Evolutionary conservation across 2,888 invertebrate species (phyloP).

Genomic region (Cryptosula pallasiana): DNA sequence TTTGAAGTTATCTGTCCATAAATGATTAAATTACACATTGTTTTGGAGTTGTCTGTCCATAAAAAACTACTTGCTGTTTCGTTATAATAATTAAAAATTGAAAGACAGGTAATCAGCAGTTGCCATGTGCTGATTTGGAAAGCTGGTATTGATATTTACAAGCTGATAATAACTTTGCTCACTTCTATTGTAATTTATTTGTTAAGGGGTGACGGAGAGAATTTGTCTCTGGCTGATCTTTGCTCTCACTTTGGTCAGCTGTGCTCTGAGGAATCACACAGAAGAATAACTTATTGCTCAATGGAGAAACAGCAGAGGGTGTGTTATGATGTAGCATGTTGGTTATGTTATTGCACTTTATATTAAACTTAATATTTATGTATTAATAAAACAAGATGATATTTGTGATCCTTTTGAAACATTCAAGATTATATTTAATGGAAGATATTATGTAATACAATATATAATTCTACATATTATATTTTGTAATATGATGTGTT

Average conservation of each 20-base stretch:
- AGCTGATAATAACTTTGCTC: neutral
- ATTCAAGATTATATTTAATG: too few species aligned
- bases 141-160: neutral
- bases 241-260: conserved; percentile 6
- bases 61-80: neutral
- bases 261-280: neutral
- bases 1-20: neutral
- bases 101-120: too few species aligned
- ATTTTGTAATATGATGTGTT: too few species aligned
- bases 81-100: too few species aligned
- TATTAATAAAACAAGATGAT: too few species aligned
- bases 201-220: neutral
- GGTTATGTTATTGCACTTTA: too few species aligned
- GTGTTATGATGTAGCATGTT: neutral
- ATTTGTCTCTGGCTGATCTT: neutral
- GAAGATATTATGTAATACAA: too few species aligned
- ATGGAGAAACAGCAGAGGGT: conserved; percentile 19
- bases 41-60: neutral
- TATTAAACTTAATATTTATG: too few species aligned
- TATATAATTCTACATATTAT: too few species aligned
- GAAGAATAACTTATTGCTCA: neutral
- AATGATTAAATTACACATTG: neutral
- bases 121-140: neutral
- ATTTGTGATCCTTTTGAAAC: too few species aligned
- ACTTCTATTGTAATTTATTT: neutral